These are phyloP conservation scores for Coendou prehensilis DNA, from an alignment of 2,797 vertebrate genomes.

Conservation along the genomic window DNA sequence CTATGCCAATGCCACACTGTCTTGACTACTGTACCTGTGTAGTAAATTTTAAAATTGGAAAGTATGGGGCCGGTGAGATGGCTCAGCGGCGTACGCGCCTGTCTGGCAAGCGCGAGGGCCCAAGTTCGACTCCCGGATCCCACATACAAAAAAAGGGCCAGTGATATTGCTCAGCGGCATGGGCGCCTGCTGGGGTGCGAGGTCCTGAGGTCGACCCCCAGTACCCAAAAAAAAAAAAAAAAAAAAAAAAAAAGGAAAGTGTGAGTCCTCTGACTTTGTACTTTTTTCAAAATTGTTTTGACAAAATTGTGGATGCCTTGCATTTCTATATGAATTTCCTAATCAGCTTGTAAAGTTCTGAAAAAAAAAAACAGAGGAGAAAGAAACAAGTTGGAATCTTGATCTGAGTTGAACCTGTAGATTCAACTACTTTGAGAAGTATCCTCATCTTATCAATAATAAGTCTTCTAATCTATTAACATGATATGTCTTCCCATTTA, in stretches of 20 bases:
- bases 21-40: background rate
- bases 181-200: no score
- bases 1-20: background rate
- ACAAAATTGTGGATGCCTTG: background rate
- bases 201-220: no score
- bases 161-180: no score
- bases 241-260: background rate
- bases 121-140: no score
- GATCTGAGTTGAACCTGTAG: background rate
- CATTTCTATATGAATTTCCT: conserved; percentile 48
- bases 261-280: background rate
- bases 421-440: background rate
- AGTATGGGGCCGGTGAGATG: no score
- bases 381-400: background rate
- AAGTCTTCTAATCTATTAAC: background rate
- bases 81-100: no score
- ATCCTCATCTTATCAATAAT: background rate
- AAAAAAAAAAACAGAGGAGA: background rate
- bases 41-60: background rate
- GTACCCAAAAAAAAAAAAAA: no score
- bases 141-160: no score
- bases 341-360: background rate
- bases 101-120: no score
- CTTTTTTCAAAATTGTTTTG: background rate
- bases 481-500: background rate